Base-by-base conservation (phyloP, 1,140 invertebrate genomes). In the Philopotamus ludificatus region DNA sequence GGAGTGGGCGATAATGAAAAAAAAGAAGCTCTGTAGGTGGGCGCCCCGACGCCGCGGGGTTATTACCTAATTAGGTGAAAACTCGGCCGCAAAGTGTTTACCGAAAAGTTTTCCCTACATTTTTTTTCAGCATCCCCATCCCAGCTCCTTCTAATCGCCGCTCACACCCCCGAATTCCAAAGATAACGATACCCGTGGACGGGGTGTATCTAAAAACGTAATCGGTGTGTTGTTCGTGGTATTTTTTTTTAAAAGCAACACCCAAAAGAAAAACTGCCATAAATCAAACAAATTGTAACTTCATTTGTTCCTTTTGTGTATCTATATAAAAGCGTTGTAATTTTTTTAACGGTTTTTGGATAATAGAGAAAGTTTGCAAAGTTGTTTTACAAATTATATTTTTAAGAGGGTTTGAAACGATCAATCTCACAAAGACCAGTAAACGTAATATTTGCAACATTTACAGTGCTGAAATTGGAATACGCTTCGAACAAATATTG, bases 11-110 rank as follows among this genome's bases (percentile, higher is more conserved):
- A 65, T 65, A 65, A 65, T 65, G 63, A 65, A 65, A 65, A 65
- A 65, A 65, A 57, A n/a, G n/a, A 28, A 21, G 12, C 63, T 54
- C 63, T n/a, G 41, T 57, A 42, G 57, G 57, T 26, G 34, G 26
- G 51, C 28, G 60, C 45, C 39, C 42, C 28, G 28, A 34, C 50
- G 63, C 63, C 63, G 44, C 63, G 28, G 63, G 63, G 42, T 55
- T 65, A 58, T 65, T 65, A 58, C 63, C 63, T 65, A 65, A 65
- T 65, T 65, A 65, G 63, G 63, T 65, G 63, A 65, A 65, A 65
- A 65, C 63, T 60, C 57, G 45, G 23, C 63, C 63, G 63, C 63
- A 65, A 65, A 65, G 42, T 58, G 54, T 58, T 65, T 65, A 58
- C 54, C 54, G 47, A 50, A 65, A 65, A 65, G 55, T 58, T 65